A percentile compares a stretch with the other conserved stretches of the same genome.
These are phyloP conservation scores for Papilio elwesi DNA, from an alignment of 2,888 invertebrate genomes.

Conservation along the genomic window DNA sequence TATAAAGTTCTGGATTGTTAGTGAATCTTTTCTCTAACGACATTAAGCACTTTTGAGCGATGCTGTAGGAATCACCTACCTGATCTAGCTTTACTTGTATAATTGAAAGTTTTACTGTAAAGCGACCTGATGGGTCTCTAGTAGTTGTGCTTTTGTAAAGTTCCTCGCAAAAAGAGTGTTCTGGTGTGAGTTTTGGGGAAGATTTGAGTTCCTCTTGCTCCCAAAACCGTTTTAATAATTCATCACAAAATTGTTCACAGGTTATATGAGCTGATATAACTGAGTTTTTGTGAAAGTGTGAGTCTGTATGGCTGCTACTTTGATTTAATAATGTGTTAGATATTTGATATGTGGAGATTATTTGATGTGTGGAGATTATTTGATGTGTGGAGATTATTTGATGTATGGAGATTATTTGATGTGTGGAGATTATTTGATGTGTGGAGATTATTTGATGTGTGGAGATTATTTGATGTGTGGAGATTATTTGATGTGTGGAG, in stretches of 20 bases:
- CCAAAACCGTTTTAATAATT: conserved; percentile 9
- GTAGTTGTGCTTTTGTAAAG: neutral
- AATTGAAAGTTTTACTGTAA: neutral
- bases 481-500: no score
- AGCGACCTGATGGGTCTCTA: neutral
- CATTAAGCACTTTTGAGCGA: conserved; percentile 7
- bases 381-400: no score
- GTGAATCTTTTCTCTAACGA: neutral
- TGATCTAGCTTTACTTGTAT: neutral
- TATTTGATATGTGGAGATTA: no score
- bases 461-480: no score
- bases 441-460: no score
- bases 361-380: no score
- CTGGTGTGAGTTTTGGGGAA: neutral
- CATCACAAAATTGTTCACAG: conserved; percentile 1
- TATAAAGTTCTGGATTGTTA: conserved; percentile 2
- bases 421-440: no score
- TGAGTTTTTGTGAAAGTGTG: neutral
- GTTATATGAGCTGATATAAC: neutral
- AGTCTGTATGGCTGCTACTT: neutral
- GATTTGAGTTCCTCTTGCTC: conserved; percentile 1
- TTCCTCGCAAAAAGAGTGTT: neutral
- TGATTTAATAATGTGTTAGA: no score
- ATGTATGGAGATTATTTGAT: no score
- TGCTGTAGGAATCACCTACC: neutral